phyloP scores from a whole-genome alignment of 2,113 vertebrate genomes.

The Perca fluviatilis region DNA sequence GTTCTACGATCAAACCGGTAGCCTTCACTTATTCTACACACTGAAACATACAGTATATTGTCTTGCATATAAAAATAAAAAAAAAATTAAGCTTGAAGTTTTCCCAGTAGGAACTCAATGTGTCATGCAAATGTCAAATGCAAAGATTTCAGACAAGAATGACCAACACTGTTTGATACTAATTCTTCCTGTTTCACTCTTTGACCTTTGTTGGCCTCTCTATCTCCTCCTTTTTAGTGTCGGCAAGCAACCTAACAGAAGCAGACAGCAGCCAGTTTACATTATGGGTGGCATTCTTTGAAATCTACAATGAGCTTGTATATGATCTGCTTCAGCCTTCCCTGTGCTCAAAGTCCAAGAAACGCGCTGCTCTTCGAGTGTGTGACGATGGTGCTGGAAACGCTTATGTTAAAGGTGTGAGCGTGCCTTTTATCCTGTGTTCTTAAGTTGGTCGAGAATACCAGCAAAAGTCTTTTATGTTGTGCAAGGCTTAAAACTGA shows the following conservation, averaged over 20 bases:
- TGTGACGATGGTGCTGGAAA: slow-evolving; percentile 90
- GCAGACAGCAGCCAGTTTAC: slow-evolving; percentile 73
- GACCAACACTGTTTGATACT: not conserved
- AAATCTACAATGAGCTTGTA: slow-evolving; percentile 93
- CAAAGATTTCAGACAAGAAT: not conserved
- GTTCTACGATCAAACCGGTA: slow-evolving; percentile 73
- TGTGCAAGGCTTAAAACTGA: not conserved
- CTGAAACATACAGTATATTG: not conserved
- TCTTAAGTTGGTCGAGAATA: not conserved
- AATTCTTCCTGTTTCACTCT: not conserved
- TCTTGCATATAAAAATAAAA: not conserved
- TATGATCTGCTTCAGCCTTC: slow-evolving; percentile 87
- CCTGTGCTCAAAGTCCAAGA: slow-evolving; percentile 82
- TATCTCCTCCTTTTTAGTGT: slow-evolving; percentile 33
- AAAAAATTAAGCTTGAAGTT: not conserved
- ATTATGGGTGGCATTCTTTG: slow-evolving; percentile 91
- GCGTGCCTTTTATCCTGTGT: not conserved
- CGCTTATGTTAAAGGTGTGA: slow-evolving; percentile 88
- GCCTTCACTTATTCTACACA: not conserved
- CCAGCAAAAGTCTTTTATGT: not conserved
- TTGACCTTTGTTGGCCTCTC: too few relatives aligned
- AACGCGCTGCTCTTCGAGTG: slow-evolving; percentile 85
- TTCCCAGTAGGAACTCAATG: not conserved
- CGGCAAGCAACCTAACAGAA: slow-evolving; percentile 29
- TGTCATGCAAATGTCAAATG: not conserved